These are phyloP conservation scores for Caenorhabditis zanzibari DNA, from an alignment of 2,888 invertebrate species.

Conservation along the genomic window DNA sequence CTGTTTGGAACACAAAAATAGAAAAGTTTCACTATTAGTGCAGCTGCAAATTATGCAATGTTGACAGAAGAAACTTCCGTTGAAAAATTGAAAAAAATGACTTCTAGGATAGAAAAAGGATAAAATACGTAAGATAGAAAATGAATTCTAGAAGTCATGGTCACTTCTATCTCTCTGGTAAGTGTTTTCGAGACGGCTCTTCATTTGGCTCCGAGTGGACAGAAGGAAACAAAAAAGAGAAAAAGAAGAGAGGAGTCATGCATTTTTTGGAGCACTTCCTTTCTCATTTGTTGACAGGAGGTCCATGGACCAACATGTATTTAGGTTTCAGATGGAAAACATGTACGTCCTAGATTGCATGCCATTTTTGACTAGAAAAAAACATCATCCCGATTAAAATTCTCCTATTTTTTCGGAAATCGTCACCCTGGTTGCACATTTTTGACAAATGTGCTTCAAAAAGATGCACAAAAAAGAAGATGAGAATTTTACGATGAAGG, in stretches of 20 bases:
- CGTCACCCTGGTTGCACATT: neutral
- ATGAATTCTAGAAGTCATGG: too few species aligned
- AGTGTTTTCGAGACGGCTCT: conserved; percentile 41
- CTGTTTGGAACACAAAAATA: too few species aligned
- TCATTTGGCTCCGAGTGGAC: conserved; percentile 10
- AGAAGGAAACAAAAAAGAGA: conserved; percentile 15
- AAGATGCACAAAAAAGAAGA: neutral
- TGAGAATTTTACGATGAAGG: neutral
- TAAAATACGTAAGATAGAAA: conserved; percentile 20
- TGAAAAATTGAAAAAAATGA: neutral
- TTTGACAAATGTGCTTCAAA: neutral
- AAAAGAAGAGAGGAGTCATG: conserved; percentile 52
- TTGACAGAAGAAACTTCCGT: conserved; percentile 11
- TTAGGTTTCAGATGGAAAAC: conserved; percentile 6
- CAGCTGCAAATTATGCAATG: conserved; percentile 19
- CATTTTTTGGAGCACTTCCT: conserved; percentile 41
- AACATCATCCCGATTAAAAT: neutral
- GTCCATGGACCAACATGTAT: neutral
- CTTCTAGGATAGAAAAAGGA: neutral
- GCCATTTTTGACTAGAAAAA: neutral
- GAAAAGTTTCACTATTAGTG: neutral
- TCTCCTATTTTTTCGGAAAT: neutral
- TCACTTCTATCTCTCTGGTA: conserved; percentile 30
- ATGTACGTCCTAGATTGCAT: conserved; percentile 1
- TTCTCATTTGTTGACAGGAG: conserved; percentile 49